Evolutionary conservation across 2,888 invertebrate species (phyloP).

Genomic region (Nomada ferruginata): DNA sequence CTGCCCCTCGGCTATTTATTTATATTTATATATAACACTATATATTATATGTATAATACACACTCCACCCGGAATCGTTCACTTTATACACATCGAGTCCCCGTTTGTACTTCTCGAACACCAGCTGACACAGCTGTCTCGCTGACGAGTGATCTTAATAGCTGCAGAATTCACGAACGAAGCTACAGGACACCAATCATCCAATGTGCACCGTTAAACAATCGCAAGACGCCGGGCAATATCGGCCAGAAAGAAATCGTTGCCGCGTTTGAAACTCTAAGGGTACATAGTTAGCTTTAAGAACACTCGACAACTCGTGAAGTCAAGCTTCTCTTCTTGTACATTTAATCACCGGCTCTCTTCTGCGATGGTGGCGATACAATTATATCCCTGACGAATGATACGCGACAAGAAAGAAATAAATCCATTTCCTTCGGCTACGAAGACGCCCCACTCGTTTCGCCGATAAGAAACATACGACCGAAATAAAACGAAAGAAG

Average conservation of each 20-base stretch:
- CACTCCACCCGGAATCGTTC: slow-evolving; percentile 42
- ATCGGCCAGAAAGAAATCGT: too few relatives aligned
- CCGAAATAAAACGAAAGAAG: not conserved
- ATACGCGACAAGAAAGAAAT: not conserved
- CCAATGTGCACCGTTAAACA: too few relatives aligned
- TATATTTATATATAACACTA: slow-evolving; percentile 25
- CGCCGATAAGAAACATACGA: too few relatives aligned
- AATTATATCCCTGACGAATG: not conserved
- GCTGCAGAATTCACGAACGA: not conserved
- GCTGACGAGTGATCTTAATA: slow-evolving; percentile 24
- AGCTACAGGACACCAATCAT: not conserved
- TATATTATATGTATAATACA: slow-evolving; percentile 63
- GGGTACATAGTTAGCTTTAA: not conserved
- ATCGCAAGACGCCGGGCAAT: too few relatives aligned
- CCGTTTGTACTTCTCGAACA: slow-evolving; percentile 67
- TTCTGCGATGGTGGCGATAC: slow-evolving; percentile 15
- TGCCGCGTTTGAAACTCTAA: too few relatives aligned
- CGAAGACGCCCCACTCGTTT: too few relatives aligned
- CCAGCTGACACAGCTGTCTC: slow-evolving; percentile 6
- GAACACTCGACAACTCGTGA: slow-evolving; percentile 16
- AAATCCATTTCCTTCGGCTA: too few relatives aligned
- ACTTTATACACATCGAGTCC: slow-evolving; percentile 64
- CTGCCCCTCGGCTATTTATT: slow-evolving; percentile 56
- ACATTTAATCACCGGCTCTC: not conserved
- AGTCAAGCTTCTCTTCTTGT: slow-evolving; percentile 5